Conservation (phyloP, 2,797 vertebrate genomes). For the Labroides dimidiatus region DNA sequence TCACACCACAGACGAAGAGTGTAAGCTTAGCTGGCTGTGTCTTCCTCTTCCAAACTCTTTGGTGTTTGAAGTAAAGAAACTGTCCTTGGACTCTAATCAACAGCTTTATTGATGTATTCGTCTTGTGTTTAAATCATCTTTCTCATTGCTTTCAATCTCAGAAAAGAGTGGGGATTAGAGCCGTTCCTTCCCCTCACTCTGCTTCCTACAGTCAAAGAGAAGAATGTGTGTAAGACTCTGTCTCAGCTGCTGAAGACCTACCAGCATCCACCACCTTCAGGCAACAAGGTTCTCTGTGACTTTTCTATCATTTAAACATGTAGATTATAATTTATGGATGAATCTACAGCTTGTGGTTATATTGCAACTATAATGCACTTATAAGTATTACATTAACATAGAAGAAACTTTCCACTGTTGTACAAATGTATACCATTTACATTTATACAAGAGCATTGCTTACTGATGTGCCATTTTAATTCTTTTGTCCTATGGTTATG, state of each 20-base stretch:
- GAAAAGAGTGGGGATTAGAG: conserved; percentile 99
- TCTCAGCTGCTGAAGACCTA: conserved; percentile 97
- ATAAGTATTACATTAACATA: not conserved
- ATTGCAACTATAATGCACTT: not conserved
- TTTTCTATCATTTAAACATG: conserved; percentile 2
- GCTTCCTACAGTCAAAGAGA: conserved; percentile 95
- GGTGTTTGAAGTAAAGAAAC: conserved; percentile 11
- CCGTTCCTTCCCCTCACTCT: conserved; percentile 97
- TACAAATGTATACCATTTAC: conserved; percentile 24
- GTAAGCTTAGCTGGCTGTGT: conserved; percentile 20
- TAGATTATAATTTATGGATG: not conserved
- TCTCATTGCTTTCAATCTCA: conserved; percentile 70
- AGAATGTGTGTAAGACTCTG: conserved; percentile 95
- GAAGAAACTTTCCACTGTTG: not conserved
- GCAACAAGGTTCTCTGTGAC: conserved; percentile 89
- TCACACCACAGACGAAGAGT: conserved; percentile 36
- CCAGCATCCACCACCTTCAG: conserved; percentile 92
- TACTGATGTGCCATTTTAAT: conserved; percentile 16
- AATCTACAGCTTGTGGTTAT: not conserved
- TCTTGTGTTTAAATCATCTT: conserved; percentile 20
- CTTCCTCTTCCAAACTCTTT: conserved; percentile 26
- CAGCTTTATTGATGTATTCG: conserved; percentile 15
- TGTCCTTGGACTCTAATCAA: conserved; percentile 36
- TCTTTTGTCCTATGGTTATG: conserved; percentile 26
- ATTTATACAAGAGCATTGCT: conserved; percentile 20